These are phyloP conservation scores for Zoanthus gigantus DNA, from an alignment of 92 coral and sea anemone species.

Conservation along the genomic window DNA sequence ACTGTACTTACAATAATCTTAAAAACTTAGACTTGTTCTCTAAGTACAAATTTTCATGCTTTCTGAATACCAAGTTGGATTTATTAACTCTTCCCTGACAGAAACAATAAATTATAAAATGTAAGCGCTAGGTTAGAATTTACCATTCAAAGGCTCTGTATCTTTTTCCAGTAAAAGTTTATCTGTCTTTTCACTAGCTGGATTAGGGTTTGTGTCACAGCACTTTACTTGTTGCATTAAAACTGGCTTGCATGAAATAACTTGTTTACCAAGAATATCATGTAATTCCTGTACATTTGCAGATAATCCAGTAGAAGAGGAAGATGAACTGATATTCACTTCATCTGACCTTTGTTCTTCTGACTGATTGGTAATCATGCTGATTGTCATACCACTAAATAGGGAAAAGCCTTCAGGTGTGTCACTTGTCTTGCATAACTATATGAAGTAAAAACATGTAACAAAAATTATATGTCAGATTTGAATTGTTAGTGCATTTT, in stretches of 20 bases:
- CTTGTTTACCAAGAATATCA: conserved; percentile 22
- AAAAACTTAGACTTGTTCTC: no score
- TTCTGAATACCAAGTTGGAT: no score
- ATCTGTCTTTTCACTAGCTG: background rate
- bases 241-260: conserved; percentile 12
- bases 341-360: conserved; percentile 18
- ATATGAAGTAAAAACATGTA: no score
- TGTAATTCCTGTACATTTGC: conserved; percentile 30
- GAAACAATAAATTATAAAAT: no score
- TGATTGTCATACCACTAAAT: conserved; percentile 44
- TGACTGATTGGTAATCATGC: background rate
- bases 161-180: background rate
- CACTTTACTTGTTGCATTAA: background rate
- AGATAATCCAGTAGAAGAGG: background rate
- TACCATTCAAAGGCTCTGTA: background rate
- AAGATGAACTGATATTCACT: background rate
- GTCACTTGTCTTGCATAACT: background rate
- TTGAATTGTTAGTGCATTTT: no score
- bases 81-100: no score
- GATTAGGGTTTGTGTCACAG: background rate
- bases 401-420: conserved; percentile 9
- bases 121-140: background rate
- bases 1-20: no score
- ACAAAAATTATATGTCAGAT: no score
- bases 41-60: no score